Conservation (phyloP, 2,888 invertebrate genomes). For the Barypeithes pellucidus region DNA sequence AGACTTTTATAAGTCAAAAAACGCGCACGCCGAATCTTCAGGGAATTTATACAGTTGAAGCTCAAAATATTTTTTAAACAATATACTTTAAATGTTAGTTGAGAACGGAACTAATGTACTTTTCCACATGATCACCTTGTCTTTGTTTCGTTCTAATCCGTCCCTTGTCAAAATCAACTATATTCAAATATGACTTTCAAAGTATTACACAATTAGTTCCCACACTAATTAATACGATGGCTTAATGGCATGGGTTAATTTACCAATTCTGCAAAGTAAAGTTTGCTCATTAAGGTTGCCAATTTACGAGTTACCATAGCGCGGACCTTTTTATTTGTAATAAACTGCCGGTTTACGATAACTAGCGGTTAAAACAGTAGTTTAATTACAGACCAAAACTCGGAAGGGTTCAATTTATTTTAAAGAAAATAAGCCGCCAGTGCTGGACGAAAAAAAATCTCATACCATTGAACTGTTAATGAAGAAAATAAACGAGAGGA, state of each 20-base stretch:
- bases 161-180: too few species aligned
- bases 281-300: conserved; percentile 39
- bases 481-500: conserved; percentile 62
- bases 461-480: conserved; percentile 61
- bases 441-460: conserved; percentile 47
- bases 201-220: conserved; percentile 3
- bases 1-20: too few species aligned
- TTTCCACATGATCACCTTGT: too few species aligned
- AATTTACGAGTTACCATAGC: conserved; percentile 43
- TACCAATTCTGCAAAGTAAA: conserved; percentile 25
- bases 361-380: conserved; percentile 56
- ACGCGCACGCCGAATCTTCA: too few species aligned
- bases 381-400: conserved; percentile 57
- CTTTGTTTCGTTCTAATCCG: too few species aligned
- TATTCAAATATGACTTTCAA: background rate
- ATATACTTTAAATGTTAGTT: too few species aligned
- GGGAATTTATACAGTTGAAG: too few species aligned
- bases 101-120: too few species aligned
- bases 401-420: conserved; percentile 54
- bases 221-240: background rate
- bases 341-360: conserved; percentile 54
- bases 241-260: conserved; percentile 20
- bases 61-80: too few species aligned
- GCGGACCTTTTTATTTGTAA: conserved; percentile 52
- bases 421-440: conserved; percentile 45